Evolutionary conservation across 1,140 invertebrate genomes (phyloP).

Genomic region (Luehdorfia chinensis): DNA sequence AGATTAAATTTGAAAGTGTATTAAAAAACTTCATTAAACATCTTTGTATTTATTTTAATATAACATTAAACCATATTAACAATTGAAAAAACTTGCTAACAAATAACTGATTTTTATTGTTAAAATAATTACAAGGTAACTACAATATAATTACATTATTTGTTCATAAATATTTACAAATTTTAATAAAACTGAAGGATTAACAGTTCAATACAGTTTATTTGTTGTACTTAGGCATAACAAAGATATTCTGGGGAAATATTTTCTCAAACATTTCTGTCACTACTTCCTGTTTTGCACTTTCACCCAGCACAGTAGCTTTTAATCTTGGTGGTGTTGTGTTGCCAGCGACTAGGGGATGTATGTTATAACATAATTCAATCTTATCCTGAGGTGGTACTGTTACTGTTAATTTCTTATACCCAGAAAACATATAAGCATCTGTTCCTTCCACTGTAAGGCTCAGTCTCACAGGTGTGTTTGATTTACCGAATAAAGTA

Average conservation of each 20-base stretch:
- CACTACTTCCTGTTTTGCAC: slow-evolving; percentile 57
- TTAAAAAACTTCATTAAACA: slow-evolving; percentile 39
- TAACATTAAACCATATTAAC: background rate
- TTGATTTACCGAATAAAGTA: slow-evolving; percentile 84
- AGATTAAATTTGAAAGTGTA: slow-evolving; percentile 80
- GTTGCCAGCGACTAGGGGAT: slow-evolving; percentile 84
- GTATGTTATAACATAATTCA: slow-evolving; percentile 83
- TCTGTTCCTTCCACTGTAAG: slow-evolving; percentile 89
- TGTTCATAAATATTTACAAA: slow-evolving; percentile 67
- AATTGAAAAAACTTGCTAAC: slow-evolving; percentile 12
- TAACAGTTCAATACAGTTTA: slow-evolving; percentile 44
- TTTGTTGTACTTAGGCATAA: slow-evolving; percentile 74
- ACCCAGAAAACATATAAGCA: slow-evolving; percentile 93
- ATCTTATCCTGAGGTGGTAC: slow-evolving; percentile 81
- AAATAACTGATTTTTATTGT: slow-evolving; percentile 64
- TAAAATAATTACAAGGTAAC: slow-evolving; percentile 64
- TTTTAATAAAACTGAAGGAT: slow-evolving; percentile 31
- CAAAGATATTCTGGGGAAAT: slow-evolving; percentile 71
- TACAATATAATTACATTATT: slow-evolving; percentile 58
- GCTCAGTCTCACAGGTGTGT: slow-evolving; percentile 84
- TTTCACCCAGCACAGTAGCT: slow-evolving; percentile 76
- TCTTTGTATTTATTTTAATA: slow-evolving; percentile 21
- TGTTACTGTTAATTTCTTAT: slow-evolving; percentile 87
- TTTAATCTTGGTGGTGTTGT: slow-evolving; percentile 82
- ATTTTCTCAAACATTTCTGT: slow-evolving; percentile 67